phyloP scores from a whole-genome alignment of 1,140 invertebrate genomes.

The Uloborus diversus region DNA sequence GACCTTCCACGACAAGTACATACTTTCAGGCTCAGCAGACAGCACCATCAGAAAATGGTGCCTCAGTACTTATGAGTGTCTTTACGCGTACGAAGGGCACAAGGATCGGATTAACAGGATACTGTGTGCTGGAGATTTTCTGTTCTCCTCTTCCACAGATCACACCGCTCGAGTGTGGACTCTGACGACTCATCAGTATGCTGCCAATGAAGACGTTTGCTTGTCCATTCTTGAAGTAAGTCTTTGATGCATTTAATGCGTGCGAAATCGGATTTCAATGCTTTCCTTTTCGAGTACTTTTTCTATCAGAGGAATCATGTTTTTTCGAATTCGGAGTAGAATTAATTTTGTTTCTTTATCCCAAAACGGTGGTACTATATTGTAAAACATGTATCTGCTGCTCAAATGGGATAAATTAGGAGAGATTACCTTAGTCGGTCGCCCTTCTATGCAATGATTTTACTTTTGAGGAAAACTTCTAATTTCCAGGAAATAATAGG shows the following conservation, averaged over 20 bases:
- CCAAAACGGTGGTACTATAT: no score
- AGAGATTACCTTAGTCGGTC: no score
- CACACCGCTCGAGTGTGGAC: conserved; percentile 70
- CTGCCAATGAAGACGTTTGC: conserved; percentile 39
- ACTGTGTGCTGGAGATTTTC: conserved; percentile 69
- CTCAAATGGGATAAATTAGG: no score
- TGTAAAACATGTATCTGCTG: no score
- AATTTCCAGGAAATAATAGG: no score
- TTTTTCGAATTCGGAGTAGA: no score
- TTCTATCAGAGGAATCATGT: no score
- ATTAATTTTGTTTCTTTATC: no score
- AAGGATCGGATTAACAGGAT: conserved; percentile 68
- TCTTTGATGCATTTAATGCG: neutral
- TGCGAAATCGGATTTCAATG: no score
- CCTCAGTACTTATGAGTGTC: conserved; percentile 63
- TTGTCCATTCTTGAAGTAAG: conserved; percentile 59
- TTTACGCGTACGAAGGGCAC: conserved; percentile 67
- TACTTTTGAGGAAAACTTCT: no score
- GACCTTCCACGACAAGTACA: conserved; percentile 59
- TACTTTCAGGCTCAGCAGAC: conserved; percentile 69
- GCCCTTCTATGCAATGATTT: no score
- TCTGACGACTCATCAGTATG: conserved; percentile 66
- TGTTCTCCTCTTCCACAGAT: conserved; percentile 69
- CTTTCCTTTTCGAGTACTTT: no score
- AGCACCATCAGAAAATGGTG: conserved; percentile 67